phyloP scores from a whole-genome alignment of 2,113 vertebrate genomes.

The Tringa solitaria region DNA sequence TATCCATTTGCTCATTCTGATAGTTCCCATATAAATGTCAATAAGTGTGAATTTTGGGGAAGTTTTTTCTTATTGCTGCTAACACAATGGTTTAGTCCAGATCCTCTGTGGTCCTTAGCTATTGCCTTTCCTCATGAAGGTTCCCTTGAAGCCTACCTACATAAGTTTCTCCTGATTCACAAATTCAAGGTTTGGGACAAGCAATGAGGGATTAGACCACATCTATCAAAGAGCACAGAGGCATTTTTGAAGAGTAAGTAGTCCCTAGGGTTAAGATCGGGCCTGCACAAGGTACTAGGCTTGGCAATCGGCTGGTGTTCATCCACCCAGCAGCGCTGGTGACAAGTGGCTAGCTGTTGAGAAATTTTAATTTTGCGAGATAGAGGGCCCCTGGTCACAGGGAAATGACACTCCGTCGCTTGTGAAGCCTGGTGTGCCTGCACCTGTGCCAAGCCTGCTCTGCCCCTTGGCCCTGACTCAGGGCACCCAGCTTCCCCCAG shows the following conservation, averaged over 20 bases:
- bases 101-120: not conserved
- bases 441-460: not conserved
- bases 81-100: not conserved
- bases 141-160: not conserved
- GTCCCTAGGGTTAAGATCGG: not conserved
- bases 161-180: not conserved
- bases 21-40: not conserved
- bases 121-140: not conserved
- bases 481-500: not conserved
- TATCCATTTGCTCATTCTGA: not conserved
- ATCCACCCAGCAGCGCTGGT: not conserved
- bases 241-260: not conserved
- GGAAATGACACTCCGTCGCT: not conserved
- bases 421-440: not conserved
- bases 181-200: not conserved
- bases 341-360: not conserved
- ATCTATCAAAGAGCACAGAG: not conserved
- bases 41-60: not conserved
- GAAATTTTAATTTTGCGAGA: not conserved
- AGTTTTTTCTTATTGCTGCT: not conserved
- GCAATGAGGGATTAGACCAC: not conserved
- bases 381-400: not conserved
- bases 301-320: not conserved
- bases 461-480: not conserved
- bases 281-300: not conserved